Conservation (phyloP, 2,888 invertebrate genomes). For the Tipula confusa region DNA sequence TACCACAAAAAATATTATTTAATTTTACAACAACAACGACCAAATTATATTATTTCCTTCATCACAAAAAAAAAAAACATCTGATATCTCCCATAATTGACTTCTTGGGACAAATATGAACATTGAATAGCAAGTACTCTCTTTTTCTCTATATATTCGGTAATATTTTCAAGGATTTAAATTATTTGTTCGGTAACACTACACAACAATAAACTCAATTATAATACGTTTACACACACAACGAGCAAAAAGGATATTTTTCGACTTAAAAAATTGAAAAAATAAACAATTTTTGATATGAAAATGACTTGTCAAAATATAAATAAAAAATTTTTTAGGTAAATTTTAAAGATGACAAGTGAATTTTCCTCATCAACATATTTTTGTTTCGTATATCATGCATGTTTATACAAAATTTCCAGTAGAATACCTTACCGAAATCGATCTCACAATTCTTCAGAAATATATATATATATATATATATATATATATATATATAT, state of each 20-base stretch:
- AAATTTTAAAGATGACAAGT: conserved; percentile 6
- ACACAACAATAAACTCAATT: background rate
- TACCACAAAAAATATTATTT: background rate
- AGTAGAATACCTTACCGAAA: background rate
- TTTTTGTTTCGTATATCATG: background rate
- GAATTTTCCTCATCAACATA: background rate
- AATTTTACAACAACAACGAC: background rate
- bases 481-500: no score
- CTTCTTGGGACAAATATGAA: background rate
- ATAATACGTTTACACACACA: background rate
- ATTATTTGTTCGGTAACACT: background rate
- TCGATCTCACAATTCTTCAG: no score
- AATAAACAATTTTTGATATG: background rate
- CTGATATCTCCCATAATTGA: background rate
- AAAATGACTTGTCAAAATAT: background rate
- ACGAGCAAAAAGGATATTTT: background rate
- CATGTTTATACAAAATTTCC: background rate
- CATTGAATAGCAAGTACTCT: background rate
- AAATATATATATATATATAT: no score
- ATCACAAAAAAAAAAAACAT: background rate
- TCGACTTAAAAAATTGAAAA: background rate
- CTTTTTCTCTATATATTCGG: background rate
- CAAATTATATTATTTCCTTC: background rate
- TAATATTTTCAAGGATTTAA: background rate
- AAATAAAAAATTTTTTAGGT: background rate